These are phyloP conservation scores for Empidonax alnorum DNA, from an alignment of 2,113 vertebrate genomes.

Conservation along the genomic window DNA sequence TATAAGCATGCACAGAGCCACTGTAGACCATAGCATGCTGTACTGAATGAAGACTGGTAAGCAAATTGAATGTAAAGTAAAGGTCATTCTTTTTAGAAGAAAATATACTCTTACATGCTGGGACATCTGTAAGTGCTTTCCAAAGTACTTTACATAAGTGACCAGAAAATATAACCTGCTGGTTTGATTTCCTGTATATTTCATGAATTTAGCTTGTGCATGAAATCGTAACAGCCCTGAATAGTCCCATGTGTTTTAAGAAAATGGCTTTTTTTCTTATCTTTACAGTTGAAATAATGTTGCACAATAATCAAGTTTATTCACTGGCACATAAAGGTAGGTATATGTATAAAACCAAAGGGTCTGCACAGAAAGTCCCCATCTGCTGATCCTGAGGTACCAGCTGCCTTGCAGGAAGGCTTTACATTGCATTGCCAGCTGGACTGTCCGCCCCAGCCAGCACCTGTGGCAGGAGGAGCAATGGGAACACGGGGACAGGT, in stretches of 20 bases:
- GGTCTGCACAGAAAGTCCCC: not conserved
- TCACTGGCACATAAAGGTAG: not conserved
- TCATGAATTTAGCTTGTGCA: not conserved
- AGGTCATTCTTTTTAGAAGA: not conserved
- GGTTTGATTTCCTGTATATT: not conserved
- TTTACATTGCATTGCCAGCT: rapidly evolving
- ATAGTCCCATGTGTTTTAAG: not conserved
- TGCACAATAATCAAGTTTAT: not conserved
- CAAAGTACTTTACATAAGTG: not conserved
- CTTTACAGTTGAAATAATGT: not conserved
- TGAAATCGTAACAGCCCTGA: not conserved
- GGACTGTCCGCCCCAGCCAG: rapidly evolving
- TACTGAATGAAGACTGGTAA: not conserved
- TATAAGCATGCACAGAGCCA: not conserved
- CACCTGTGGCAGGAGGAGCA: not conserved
- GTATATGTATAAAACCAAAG: not conserved
- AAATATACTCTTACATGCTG: not conserved
- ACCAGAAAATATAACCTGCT: not conserved
- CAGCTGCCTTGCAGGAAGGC: not conserved
- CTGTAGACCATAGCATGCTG: not conserved
- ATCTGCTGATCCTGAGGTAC: rapidly evolving
- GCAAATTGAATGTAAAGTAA: not conserved
- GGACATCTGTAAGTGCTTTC: not conserved
- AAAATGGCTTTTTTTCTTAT: not conserved
- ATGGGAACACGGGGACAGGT: rapidly evolving